Conservation (phyloP, 2,113 vertebrate species). For the Cercocebus atys region DNA sequence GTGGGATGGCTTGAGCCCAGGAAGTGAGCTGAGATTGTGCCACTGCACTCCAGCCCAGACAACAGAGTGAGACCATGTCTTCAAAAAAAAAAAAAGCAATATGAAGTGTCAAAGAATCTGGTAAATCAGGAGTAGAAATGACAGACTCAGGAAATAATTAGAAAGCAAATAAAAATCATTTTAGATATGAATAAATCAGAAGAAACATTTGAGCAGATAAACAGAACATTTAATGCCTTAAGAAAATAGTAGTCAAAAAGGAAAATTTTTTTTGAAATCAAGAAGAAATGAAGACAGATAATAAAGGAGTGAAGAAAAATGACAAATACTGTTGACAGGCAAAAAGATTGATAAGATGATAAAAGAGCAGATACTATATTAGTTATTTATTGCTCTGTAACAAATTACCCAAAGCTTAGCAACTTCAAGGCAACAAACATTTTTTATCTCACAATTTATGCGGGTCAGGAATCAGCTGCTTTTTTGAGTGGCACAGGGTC, state of each 20-base stretch:
- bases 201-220: not conserved
- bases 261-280: not conserved
- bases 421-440: not conserved
- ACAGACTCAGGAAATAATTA: not conserved
- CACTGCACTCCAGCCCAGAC: too few relatives aligned
- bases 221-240: not conserved
- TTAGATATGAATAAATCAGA: not conserved
- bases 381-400: not conserved
- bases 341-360: not conserved
- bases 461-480: not conserved
- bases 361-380: not conserved
- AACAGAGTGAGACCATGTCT: too few relatives aligned
- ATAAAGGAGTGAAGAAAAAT: not conserved
- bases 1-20: too few relatives aligned
- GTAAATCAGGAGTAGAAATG: not conserved
- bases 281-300: not conserved
- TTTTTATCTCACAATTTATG: not conserved
- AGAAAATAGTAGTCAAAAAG: not conserved
- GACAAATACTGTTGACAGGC: not conserved
- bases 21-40: too few relatives aligned
- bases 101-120: not conserved
- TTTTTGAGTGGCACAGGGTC: not conserved
- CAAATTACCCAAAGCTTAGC: not conserved
- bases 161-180: not conserved
- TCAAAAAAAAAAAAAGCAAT: not conserved